phyloP scores from a whole-genome alignment of 2,113 vertebrate genomes.

The Athene noctua region DNA sequence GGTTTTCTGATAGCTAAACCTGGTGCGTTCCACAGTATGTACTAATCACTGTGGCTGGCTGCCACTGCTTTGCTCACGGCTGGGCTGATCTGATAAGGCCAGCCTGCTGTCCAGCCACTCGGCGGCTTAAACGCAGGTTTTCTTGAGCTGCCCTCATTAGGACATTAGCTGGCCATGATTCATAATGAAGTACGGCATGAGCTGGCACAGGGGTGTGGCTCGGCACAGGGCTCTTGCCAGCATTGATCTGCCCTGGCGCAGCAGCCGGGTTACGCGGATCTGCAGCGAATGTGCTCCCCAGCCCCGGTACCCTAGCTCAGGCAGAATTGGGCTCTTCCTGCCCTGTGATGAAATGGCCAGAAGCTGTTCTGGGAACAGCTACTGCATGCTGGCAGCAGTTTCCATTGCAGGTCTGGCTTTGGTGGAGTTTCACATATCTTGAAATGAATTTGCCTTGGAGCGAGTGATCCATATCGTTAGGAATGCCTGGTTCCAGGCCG shows the following conservation, averaged over 20 bases:
- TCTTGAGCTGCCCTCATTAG: not conserved
- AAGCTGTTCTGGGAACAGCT: not conserved
- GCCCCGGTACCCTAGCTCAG: accelerated
- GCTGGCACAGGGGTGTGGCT: slow-evolving; percentile 24
- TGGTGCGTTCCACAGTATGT: not conserved
- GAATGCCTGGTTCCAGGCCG: slow-evolving; percentile 10
- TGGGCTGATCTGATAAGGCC: not conserved
- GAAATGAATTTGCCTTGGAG: slow-evolving; percentile 29
- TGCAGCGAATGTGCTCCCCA: not conserved
- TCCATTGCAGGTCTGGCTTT: not conserved
- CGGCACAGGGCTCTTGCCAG: accelerated
- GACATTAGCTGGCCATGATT: not conserved
- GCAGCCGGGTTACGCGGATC: not conserved
- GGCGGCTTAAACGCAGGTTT: not conserved
- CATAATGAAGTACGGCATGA: not conserved
- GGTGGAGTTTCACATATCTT: not conserved
- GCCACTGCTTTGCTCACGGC: not conserved
- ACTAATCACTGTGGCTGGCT: not conserved
- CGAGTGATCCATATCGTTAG: not conserved
- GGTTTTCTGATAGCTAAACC: not conserved
- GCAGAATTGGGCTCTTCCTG: not conserved
- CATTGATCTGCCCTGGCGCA: not conserved
- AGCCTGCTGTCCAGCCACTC: not conserved
- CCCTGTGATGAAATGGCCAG: not conserved
- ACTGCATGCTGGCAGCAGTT: not conserved